phyloP scores from a whole-genome alignment of 2,797 vertebrate species.

The Sebastolobus alascanus region DNA sequence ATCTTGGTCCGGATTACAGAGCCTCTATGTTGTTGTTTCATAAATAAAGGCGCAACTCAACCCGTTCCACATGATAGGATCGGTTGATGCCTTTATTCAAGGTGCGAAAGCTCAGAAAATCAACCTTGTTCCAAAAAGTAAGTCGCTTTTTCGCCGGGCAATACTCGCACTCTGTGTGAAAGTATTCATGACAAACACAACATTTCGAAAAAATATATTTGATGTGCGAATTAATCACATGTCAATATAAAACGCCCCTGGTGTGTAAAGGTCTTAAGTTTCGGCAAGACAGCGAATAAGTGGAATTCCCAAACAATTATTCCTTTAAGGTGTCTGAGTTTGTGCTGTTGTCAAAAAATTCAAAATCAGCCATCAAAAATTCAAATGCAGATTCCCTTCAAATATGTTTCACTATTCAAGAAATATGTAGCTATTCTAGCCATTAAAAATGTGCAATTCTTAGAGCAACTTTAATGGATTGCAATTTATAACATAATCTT shows the following conservation, averaged over 20 bases:
- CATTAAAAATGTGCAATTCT: background rate
- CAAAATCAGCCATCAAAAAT: background rate
- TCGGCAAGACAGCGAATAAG: background rate
- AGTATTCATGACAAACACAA: too few species aligned
- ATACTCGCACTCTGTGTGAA: too few species aligned
- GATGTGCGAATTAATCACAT: too few species aligned
- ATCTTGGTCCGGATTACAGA: too few species aligned
- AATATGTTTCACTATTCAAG: background rate
- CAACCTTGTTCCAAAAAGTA: too few species aligned
- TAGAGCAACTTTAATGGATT: background rate
- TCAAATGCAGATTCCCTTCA: background rate
- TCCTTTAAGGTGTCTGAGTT: background rate
- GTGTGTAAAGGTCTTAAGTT: too few species aligned
- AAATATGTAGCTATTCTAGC: background rate
- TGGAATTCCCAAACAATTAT: background rate
- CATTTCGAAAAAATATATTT: too few species aligned
- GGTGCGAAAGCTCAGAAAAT: too few species aligned
- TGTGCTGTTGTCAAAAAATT: background rate
- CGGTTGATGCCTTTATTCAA: too few species aligned
- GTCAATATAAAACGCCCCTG: too few species aligned
- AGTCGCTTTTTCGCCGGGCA: accelerated
- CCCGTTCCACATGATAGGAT: accelerated
- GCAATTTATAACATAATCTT: background rate
- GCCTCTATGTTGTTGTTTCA: too few species aligned
- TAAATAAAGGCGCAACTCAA: too few species aligned